Conservation (phyloP, 2,113 vertebrate genomes). For the Phoxinus phoxinus region DNA sequence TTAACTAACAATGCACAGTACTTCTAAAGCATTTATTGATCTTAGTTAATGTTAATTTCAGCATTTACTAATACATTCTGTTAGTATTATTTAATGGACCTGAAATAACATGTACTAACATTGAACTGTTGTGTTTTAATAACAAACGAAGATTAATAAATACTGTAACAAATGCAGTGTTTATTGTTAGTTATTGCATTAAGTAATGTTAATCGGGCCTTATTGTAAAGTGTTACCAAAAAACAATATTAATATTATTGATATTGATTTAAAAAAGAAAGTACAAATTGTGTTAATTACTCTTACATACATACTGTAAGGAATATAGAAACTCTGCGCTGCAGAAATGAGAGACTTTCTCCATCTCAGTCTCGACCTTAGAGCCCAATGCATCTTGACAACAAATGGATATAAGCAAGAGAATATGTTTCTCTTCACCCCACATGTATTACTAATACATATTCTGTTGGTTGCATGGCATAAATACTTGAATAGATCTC, state of each 20-base stretch:
- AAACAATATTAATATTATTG: background rate
- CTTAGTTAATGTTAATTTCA: too few species aligned
- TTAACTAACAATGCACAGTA: too few species aligned
- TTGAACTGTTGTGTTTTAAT: too few species aligned
- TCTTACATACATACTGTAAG: background rate
- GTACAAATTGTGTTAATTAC: background rate
- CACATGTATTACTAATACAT: slow-evolving; percentile 89
- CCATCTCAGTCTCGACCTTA: slow-evolving; percentile 60
- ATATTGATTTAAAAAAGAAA: background rate
- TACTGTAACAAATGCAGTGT: too few species aligned
- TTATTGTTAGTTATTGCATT: too few species aligned
- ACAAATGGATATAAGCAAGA: slow-evolving; percentile 80
- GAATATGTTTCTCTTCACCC: slow-evolving; percentile 79
- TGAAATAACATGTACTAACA: too few species aligned
- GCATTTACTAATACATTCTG: too few species aligned
- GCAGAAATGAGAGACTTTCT: slow-evolving; percentile 36
- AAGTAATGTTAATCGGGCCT: too few species aligned
- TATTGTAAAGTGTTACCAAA: too few species aligned
- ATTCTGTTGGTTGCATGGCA: slow-evolving; percentile 86
- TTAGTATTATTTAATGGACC: too few species aligned
- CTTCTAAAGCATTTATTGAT: too few species aligned
- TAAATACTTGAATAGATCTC: slow-evolving; percentile 92
- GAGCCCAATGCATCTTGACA: slow-evolving; percentile 78
- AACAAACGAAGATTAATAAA: too few species aligned
- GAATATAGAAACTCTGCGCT: background rate